Conservation (phyloP, 2,888 invertebrate genomes). For the Polyommatus icarus region DNA sequence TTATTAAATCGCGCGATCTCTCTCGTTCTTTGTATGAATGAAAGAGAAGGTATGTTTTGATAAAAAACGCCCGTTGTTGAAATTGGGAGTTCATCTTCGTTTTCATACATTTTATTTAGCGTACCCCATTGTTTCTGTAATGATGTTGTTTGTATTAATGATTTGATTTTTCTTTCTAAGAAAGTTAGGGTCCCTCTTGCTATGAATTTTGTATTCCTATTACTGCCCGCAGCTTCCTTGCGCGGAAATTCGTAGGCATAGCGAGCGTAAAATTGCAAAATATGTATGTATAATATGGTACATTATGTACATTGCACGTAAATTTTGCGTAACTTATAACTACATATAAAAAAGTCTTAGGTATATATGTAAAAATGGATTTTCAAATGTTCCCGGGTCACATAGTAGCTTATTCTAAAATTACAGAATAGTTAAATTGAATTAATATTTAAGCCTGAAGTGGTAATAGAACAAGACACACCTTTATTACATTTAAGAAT, state of each 20-base stretch:
- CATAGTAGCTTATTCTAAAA: too few species aligned
- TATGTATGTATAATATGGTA: too few species aligned
- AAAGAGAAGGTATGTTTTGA: neutral
- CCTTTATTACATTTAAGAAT: neutral
- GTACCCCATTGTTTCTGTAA: neutral
- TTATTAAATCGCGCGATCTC: neutral
- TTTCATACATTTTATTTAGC: neutral
- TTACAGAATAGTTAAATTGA: too few species aligned
- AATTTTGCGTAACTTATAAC: too few species aligned
- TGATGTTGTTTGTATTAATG: constrained; percentile 11
- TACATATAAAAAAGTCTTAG: too few species aligned
- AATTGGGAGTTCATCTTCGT: neutral
- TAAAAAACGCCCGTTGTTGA: neutral
- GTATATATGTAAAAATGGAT: too few species aligned
- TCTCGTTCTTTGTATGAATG: neutral
- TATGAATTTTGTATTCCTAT: neutral
- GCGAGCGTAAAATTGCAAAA: too few species aligned
- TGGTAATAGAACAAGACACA: neutral
- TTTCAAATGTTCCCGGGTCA: too few species aligned
- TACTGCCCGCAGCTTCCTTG: too few species aligned
- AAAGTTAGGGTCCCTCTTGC: neutral
- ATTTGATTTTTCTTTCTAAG: neutral
- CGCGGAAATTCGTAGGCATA: too few species aligned
- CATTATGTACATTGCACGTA: too few species aligned
- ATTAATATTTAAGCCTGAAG: neutral